Conservation (phyloP, 2,113 vertebrate species). For the Pomatorhinus ruficollis region DNA sequence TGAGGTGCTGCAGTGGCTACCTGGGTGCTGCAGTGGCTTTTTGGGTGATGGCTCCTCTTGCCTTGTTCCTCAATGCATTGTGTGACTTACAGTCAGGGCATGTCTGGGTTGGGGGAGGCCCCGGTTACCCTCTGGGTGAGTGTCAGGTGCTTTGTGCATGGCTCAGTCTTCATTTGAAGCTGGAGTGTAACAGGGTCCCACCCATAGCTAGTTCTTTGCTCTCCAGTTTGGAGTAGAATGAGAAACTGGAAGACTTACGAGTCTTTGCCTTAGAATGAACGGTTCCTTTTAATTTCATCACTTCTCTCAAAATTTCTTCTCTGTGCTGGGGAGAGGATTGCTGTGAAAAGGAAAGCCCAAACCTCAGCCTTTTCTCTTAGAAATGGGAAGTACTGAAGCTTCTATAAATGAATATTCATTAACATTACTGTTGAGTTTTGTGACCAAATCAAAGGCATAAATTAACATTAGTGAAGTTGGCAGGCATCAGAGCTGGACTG, state of each 20-base stretch:
- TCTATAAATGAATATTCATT: slow-evolving; percentile 40
- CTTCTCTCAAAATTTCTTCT: background rate
- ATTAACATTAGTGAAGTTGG: slow-evolving; percentile 39
- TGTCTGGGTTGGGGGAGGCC: background rate
- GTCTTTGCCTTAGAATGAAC: background rate
- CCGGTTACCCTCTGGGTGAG: background rate
- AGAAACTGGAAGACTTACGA: background rate
- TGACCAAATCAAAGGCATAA: slow-evolving; percentile 51
- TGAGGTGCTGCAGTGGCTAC: background rate
- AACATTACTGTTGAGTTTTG: background rate
- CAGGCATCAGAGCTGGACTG: background rate
- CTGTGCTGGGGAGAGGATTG: background rate
- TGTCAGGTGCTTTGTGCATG: background rate
- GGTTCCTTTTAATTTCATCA: background rate
- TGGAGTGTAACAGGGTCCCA: background rate
- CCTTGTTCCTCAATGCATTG: fast-evolving
- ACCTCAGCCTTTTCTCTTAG: background rate
- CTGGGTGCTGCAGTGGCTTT: background rate
- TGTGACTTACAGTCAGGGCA: background rate
- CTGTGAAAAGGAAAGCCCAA: background rate
- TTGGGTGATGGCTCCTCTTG: background rate
- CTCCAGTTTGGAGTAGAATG: background rate
- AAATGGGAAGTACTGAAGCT: background rate
- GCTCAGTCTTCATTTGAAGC: background rate
- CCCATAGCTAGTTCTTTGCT: background rate